A percentile compares a stretch with the other conserved stretches of the same genome.
These are phyloP conservation scores for Marmota flaviventris DNA, from an alignment of 2,113 vertebrate genomes.

Conservation along the genomic window DNA sequence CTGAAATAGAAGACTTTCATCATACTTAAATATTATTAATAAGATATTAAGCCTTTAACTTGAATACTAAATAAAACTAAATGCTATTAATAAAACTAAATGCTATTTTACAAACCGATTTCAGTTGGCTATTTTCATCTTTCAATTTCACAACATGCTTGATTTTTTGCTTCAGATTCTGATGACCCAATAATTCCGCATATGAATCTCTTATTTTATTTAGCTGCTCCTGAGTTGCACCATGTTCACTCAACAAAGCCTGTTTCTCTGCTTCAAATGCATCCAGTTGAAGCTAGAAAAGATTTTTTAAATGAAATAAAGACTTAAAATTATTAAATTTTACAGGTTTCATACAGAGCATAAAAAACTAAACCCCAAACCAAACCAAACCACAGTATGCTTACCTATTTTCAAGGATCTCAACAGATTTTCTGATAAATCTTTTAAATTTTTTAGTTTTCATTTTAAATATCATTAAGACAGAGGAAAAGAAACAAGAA, in stretches of 20 bases:
- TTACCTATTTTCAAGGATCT: not conserved
- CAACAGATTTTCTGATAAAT: not conserved
- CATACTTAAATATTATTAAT: not conserved
- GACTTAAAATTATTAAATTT: not conserved
- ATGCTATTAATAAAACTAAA: not conserved
- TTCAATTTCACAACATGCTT: constrained; percentile 97
- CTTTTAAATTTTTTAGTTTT: constrained; percentile 21
- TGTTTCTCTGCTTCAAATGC: constrained; percentile 94
- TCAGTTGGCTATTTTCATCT: constrained; percentile 93
- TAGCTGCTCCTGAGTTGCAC: constrained; percentile 94
- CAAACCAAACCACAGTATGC: not conserved
- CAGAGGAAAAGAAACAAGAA: not conserved
- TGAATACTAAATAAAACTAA: not conserved
- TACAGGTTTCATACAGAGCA: not conserved
- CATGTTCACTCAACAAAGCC: constrained; percentile 92
- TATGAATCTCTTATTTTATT: constrained; percentile 94
- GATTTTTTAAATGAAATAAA: constrained; percentile 2
- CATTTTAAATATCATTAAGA: constrained; percentile 22
- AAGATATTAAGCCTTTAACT: not conserved
- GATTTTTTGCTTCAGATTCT: constrained; percentile 99
- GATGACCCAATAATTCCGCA: constrained; percentile 95
- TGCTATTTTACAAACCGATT: constrained; percentile 90
- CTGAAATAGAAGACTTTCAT: not conserved
- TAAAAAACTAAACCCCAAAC: not conserved
- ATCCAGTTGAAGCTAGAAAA: constrained; percentile 94